These are phyloP conservation scores for Dusona sp. DNA, from an alignment of 2,888 invertebrate species.

Conservation along the genomic window DNA sequence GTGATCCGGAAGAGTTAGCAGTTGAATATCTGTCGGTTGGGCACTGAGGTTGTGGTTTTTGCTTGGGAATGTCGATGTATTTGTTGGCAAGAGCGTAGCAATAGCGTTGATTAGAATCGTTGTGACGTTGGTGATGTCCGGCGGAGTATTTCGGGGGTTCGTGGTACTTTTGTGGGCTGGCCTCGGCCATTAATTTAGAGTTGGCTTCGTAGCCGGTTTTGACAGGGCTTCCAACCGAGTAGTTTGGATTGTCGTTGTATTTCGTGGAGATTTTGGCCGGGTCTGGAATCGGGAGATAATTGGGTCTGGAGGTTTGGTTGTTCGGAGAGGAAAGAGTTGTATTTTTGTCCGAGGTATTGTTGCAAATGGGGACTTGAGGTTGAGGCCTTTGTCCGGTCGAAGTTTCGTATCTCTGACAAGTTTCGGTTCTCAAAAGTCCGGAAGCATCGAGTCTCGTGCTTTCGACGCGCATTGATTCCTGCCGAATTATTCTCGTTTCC, in stretches of 20 bases:
- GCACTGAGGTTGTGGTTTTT: conserved; percentile 77
- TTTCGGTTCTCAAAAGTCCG: conserved; percentile 75
- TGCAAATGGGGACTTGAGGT: conserved; percentile 75
- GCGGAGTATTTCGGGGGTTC: conserved; percentile 80
- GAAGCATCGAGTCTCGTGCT: conserved; percentile 74
- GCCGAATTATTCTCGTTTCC: conserved; percentile 80
- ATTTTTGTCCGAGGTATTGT: conserved; percentile 66
- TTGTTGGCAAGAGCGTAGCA: conserved; percentile 79
- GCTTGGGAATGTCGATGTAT: conserved; percentile 77
- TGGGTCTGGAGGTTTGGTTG: conserved; percentile 68
- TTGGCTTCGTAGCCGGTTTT: conserved; percentile 79
- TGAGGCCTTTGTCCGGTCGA: conserved; percentile 81
- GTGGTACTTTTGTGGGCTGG: conserved; percentile 79
- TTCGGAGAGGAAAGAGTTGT: not conserved
- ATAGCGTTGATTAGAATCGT: conserved; percentile 73
- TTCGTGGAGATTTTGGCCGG: conserved; percentile 68
- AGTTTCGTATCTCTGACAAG: conserved; percentile 73
- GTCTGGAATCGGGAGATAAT: conserved; percentile 73
- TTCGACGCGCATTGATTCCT: conserved; percentile 81
- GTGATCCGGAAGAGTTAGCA: conserved; percentile 64
- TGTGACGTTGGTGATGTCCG: conserved; percentile 74
- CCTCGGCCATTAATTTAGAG: conserved; percentile 76
- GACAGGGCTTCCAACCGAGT: conserved; percentile 76
- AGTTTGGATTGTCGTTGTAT: conserved; percentile 64
- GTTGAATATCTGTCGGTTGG: conserved; percentile 74